Evolutionary conservation across 1,140 invertebrate genomes (phyloP), one percentile per base, ranked within the genome.

Genomic region (Aethina tumida): DNA sequence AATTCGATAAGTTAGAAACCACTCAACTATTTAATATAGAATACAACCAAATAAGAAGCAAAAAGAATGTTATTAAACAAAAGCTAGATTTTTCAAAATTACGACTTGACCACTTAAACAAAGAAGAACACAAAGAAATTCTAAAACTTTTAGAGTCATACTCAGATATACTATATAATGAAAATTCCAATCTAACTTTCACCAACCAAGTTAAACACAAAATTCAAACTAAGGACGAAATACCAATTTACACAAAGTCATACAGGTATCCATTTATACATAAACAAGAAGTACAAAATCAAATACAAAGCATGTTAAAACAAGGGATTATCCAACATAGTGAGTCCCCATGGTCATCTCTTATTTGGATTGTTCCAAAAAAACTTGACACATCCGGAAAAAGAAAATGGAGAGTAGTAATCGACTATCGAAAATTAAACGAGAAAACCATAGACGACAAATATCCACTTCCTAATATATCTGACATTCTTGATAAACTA

Each of bases 381-480:
- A 50, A 55, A 39, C 25, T 19, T 3, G 46, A 41, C 17, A 35
- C 45, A 3, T 33, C 43, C 9, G 49, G 46, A 5, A 41, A 56
- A 43, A 41, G 21, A 28, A 62, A 52, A 50, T 62, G 56, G 54
- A 33, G 60, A 39, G 18, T 63, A 5, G 56, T 59, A 5, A 48
- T 62, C 5, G 56, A 64, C 39, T 65, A 53, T 35, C 29, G 55
- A n/a, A 50, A 53, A 48, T 26, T 65, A 15, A 65, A 63, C 42
- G 41, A 57, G 5, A 37, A 43, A 9, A 62, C 59, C 1, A 45
- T 60, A 12, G 41, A 30, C 8, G 56, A 60, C 25, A 36, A 9
- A 33, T 74, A 62, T 50, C 71, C 70, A 0, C 39, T 76, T 3
- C 69, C 69, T 2, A 52, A 59, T 8, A 65, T 73, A 4, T 54